Conservation (phyloP, 2,888 invertebrate genomes). For the Ectemnius cavifrons region DNA sequence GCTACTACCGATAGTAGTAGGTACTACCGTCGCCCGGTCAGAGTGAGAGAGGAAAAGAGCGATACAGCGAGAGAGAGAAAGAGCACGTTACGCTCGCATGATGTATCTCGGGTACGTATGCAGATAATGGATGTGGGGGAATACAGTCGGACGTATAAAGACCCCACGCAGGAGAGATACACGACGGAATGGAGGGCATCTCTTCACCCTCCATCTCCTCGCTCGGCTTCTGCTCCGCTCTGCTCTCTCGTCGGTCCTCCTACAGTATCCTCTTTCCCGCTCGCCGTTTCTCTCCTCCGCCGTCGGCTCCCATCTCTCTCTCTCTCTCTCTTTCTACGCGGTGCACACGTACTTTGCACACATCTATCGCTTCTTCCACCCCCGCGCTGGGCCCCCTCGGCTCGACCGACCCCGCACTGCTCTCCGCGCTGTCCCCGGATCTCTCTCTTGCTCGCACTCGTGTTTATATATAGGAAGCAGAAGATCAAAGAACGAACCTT, state of each 20-base stretch:
- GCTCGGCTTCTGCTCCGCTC: constrained; percentile 22
- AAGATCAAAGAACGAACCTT: constrained; percentile 76
- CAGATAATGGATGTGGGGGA: constrained; percentile 63
- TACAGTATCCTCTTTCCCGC: constrained; percentile 21
- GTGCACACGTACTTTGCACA: too few species aligned
- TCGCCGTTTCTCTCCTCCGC: constrained; percentile 19
- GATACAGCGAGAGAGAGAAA: constrained; percentile 13
- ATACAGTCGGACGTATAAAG: constrained; percentile 65
- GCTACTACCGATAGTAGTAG: too few species aligned
- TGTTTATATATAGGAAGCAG: constrained; percentile 76
- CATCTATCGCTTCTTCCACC: background rate
- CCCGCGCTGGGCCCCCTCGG: too few species aligned
- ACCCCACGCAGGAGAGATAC: constrained; percentile 60
- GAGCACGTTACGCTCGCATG: constrained; percentile 55
- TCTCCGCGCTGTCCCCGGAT: constrained; percentile 27
- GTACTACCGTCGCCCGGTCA: too few species aligned
- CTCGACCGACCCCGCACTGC: background rate
- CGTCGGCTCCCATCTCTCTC: constrained; percentile 10
- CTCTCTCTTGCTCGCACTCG: constrained; percentile 46
- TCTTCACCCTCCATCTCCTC: constrained; percentile 52
- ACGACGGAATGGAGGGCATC: constrained; percentile 61
- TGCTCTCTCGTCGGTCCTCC: constrained; percentile 27
- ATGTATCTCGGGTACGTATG: constrained; percentile 60
- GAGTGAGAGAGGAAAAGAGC: constrained; percentile 1
- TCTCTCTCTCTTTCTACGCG: constrained; percentile 7